Percentiles rank a stretch among this genome's conserved stretches.
These are phyloP conservation scores for Lepidurus apus DNA, from an alignment of 1,140 invertebrate species.

Conservation along the genomic window DNA sequence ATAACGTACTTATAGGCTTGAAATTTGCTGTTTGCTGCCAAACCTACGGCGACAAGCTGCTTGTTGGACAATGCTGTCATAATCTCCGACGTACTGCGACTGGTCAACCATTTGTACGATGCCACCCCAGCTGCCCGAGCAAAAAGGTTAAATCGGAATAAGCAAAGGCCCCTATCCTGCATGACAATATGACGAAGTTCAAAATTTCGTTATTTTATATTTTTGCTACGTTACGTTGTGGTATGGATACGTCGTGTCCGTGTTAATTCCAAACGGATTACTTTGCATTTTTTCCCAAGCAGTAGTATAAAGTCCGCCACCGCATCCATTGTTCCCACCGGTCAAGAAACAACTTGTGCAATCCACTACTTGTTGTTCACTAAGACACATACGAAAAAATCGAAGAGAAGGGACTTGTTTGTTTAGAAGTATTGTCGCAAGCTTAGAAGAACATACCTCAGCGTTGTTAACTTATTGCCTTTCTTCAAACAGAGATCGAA, in stretches of 20 bases:
- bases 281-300: constrained; percentile 32
- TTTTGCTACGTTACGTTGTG: neutral
- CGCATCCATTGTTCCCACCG: constrained; percentile 58
- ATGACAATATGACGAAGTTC: neutral
- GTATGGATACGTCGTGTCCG: neutral
- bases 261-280: constrained; percentile 7
- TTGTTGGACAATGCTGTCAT: neutral
- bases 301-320: constrained; percentile 51
- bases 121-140: neutral
- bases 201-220: neutral
- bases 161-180: neutral
- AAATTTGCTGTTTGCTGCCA: neutral
- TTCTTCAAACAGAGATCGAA: constrained; percentile 24
- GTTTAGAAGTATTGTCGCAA: neutral
- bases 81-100: neutral
- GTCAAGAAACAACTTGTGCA: constrained; percentile 46
- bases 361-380: constrained; percentile 59
- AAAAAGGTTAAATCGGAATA: neutral
- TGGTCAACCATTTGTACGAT: neutral
- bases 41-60: neutral
- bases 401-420: neutral
- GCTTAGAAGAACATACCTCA: neutral
- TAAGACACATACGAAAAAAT: constrained; percentile 37
- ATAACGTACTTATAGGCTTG: neutral
- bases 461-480: constrained; percentile 34